phyloP scores from a whole-genome alignment of 1,140 invertebrate species.

The Idris sp. region DNA sequence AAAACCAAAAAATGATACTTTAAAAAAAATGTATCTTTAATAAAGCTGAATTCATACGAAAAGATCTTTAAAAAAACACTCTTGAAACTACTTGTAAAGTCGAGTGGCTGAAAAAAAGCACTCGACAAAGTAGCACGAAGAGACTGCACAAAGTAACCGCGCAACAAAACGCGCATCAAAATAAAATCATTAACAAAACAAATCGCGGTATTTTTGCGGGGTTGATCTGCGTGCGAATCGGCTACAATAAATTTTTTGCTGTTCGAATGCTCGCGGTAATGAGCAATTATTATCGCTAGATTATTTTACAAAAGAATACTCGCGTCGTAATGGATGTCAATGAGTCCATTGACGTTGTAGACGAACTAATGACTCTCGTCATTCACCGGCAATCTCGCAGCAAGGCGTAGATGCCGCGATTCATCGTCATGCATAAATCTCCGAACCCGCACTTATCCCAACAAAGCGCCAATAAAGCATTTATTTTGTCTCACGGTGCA shows the following conservation, averaged over 20 bases:
- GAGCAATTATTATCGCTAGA: slow-evolving; percentile 57
- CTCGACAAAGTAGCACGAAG: no score
- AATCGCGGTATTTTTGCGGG: no score
- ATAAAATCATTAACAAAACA: no score
- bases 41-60: no score
- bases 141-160: no score
- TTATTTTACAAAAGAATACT: slow-evolving; percentile 58
- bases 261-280: slow-evolving; percentile 49
- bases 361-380: slow-evolving; percentile 60
- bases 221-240: slow-evolving; percentile 39
- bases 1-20: no score
- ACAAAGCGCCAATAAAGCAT: slow-evolving; percentile 52
- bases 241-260: slow-evolving; percentile 19
- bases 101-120: no score
- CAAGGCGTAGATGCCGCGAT: slow-evolving; percentile 44
- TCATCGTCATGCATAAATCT: slow-evolving; percentile 30
- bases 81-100: no score
- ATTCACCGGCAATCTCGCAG: slow-evolving; percentile 62
- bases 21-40: no score
- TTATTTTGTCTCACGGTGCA: slow-evolving; percentile 22
- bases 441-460: slow-evolving; percentile 48
- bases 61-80: no score
- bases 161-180: no score
- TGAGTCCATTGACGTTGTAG: slow-evolving; percentile 61
- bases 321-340: slow-evolving; percentile 60